phyloP scores from a whole-genome alignment of 2,113 vertebrate genomes.

The Indicator indicator region DNA sequence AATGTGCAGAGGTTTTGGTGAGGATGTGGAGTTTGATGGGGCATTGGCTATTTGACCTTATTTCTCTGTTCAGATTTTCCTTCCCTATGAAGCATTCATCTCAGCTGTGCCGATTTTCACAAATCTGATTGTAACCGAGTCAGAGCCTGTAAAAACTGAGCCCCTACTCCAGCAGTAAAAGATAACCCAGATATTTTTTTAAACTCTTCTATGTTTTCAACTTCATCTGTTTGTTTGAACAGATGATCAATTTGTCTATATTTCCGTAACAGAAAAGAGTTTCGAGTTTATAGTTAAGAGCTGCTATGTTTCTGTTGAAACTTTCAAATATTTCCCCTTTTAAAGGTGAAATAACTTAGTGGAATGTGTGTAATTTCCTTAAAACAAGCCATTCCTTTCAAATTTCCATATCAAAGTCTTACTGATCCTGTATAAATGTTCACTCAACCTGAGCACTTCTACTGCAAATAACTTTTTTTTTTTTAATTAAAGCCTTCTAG shows the following conservation, averaged over 20 bases:
- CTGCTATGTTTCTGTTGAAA: not conserved
- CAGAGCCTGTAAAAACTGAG: not conserved
- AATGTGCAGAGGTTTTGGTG: not conserved
- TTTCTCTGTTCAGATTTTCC: not conserved
- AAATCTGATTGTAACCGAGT: not conserved
- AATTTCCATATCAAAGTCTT: slow-evolving; percentile 16
- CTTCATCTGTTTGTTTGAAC: not conserved
- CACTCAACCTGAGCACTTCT: not conserved
- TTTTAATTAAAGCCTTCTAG: slow-evolving; percentile 11
- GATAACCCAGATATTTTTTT: not conserved
- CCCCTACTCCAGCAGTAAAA: not conserved
- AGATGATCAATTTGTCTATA: not conserved
- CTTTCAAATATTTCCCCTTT: not conserved
- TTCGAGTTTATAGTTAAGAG: not conserved
- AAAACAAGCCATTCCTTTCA: slow-evolving; percentile 24
- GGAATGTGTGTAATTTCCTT: not conserved
- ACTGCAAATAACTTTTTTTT: not conserved
- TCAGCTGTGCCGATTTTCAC: not conserved
- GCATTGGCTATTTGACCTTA: not conserved
- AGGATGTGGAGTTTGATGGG: not conserved
- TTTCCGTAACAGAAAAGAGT: not conserved
- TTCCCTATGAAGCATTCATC: not conserved
- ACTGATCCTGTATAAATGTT: not conserved
- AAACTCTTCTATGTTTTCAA: not conserved
- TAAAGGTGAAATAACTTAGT: not conserved